Evolutionary conservation across 2,888 invertebrate genomes (phyloP).

Genomic region (Listrodromus nycthemerus): DNA sequence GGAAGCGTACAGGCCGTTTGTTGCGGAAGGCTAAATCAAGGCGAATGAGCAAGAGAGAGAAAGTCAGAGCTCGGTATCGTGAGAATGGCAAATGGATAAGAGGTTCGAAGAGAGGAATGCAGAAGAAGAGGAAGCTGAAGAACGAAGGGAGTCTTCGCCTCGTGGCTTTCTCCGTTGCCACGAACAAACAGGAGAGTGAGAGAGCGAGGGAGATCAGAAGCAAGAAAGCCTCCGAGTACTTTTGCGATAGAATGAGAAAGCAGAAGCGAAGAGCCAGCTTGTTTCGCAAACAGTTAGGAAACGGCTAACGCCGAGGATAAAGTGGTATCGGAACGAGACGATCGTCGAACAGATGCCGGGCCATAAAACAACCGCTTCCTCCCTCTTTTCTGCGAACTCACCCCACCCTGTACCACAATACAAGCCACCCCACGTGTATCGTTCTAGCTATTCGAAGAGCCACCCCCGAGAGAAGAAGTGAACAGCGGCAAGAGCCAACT

Average conservation of each 20-base stretch:
- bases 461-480: slow-evolving; percentile 54
- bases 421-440: slow-evolving; percentile 46
- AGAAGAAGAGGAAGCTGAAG: slow-evolving; percentile 50
- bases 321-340: slow-evolving; percentile 85
- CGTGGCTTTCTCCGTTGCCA: slow-evolving; percentile 50
- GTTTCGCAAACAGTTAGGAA: slow-evolving; percentile 84
- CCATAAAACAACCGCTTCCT: slow-evolving; percentile 83
- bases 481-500: slow-evolving; percentile 79
- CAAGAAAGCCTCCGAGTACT: slow-evolving; percentile 25
- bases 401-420: slow-evolving; percentile 44
- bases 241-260: slow-evolving; percentile 63
- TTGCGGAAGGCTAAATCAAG: slow-evolving; percentile 50
- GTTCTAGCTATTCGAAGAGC: slow-evolving; percentile 62
- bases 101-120: slow-evolving; percentile 45
- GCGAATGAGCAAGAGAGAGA: slow-evolving; percentile 46
- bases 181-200: slow-evolving; percentile 27
- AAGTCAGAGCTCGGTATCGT: slow-evolving; percentile 44
- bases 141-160: slow-evolving; percentile 62
- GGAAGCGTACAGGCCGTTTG: slow-evolving; percentile 44
- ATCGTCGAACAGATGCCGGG: slow-evolving; percentile 85
- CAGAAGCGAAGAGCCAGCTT: slow-evolving; percentile 72
- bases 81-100: slow-evolving; percentile 52
- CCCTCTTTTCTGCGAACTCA: slow-evolving; percentile 72
- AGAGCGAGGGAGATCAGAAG: slow-evolving; percentile 46
- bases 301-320: slow-evolving; percentile 84